Evolutionary conservation across 2,888 invertebrate species (phyloP).

Genomic region (Epirrhoe alternata): DNA sequence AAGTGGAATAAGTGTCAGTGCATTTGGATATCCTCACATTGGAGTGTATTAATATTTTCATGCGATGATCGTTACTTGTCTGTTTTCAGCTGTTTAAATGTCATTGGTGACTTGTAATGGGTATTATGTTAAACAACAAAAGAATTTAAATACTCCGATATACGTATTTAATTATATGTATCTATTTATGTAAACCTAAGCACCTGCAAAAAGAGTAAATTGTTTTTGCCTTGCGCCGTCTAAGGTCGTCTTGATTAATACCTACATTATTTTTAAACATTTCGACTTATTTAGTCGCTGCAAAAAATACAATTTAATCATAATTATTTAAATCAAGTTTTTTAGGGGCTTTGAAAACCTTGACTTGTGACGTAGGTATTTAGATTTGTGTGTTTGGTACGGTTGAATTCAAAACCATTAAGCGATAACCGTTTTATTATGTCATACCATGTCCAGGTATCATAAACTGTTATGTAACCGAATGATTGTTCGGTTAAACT

Average conservation of each 20-base stretch:
- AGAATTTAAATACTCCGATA: conserved; percentile 53
- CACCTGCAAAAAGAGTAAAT: conserved; percentile 6
- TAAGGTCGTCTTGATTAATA: conserved; percentile 1
- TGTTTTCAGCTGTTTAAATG: conserved; percentile 46
- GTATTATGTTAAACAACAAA: conserved; percentile 57
- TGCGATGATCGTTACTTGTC: conserved; percentile 60
- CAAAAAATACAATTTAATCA: conserved; percentile 7
- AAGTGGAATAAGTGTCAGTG: conserved; percentile 40
- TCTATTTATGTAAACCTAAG: conserved; percentile 5
- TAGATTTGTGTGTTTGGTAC: neutral
- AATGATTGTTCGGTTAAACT: too few relatives aligned
- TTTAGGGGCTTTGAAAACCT: neutral
- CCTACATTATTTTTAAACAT: neutral
- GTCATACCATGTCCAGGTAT: neutral
- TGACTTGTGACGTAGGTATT: conserved; percentile 1
- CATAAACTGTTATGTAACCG: neutral
- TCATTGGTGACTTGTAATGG: conserved; percentile 12
- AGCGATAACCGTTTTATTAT: neutral
- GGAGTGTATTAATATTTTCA: conserved; percentile 39
- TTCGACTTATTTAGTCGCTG: neutral
- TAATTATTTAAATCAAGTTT: conserved; percentile 12
- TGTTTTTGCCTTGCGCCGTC: conserved; percentile 21
- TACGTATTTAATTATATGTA: conserved; percentile 10
- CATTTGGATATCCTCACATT: conserved; percentile 34
- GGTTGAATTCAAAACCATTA: neutral